Evolutionary conservation across 2,888 invertebrate genomes (phyloP).

Genomic region (Calephelis perditalis): DNA sequence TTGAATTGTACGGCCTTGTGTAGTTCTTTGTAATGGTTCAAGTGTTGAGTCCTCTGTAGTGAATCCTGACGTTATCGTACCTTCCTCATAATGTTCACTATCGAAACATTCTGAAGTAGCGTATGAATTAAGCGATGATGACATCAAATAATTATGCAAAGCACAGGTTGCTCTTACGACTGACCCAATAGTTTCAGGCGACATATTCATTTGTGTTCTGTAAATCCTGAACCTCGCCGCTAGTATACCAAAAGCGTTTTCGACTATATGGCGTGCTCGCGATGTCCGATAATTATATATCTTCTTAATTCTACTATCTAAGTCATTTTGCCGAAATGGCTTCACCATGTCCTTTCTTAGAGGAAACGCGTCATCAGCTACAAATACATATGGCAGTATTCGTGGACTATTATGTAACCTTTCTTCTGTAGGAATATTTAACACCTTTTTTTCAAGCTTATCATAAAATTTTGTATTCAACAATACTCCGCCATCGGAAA

Average conservation of each 20-base stretch:
- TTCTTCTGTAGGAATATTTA: constrained; percentile 20
- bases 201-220: too few species aligned
- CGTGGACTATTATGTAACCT: constrained; percentile 16
- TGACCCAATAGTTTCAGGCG: neutral
- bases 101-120: constrained; percentile 21
- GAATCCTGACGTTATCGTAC: constrained; percentile 16
- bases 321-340: constrained; percentile 31
- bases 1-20: constrained; percentile 20
- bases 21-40: constrained; percentile 21
- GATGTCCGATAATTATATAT: constrained; percentile 30
- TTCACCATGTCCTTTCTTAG: constrained; percentile 32
- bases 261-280: constrained; percentile 22
- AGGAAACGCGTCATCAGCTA: constrained; percentile 29
- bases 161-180: constrained; percentile 11
- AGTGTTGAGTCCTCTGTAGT: constrained; percentile 16
- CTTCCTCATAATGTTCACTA: constrained; percentile 19
- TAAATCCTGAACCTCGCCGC: too few species aligned
- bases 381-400: constrained; percentile 27
- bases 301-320: constrained; percentile 25
- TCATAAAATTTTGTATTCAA: constrained; percentile 24
- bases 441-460: constrained; percentile 10
- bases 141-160: neutral
- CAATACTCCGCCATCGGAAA: constrained; percentile 29
- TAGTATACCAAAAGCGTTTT: too few species aligned
- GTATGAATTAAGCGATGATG: constrained; percentile 11